Conservation (phyloP, 2,888 invertebrate species). For the Aspidapion aeneum region DNA sequence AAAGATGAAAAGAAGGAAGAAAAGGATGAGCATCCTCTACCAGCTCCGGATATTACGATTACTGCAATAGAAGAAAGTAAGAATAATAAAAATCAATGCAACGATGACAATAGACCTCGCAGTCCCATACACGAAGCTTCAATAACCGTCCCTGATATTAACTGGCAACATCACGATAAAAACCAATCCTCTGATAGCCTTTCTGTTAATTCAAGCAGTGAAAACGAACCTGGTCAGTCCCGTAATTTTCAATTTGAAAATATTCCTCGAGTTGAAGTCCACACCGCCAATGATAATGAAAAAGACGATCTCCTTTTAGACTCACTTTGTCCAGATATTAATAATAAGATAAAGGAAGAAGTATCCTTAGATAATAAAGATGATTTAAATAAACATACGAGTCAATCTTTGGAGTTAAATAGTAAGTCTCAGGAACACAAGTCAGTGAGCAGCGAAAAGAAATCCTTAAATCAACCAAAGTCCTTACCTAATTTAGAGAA, state of each 20-base stretch:
- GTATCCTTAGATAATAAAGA: not conserved
- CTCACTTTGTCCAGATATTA: constrained; percentile 31
- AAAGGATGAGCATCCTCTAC: constrained; percentile 7
- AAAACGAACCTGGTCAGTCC: constrained; percentile 34
- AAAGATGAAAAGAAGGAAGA: constrained; percentile 5
- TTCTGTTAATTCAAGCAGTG: constrained; percentile 43
- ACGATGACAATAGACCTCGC: constrained; percentile 51
- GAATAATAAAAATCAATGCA: constrained; percentile 32
- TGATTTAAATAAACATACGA: not conserved
- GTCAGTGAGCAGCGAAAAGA: constrained; percentile 44
- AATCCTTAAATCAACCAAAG: constrained; percentile 47
- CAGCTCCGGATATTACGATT: constrained; percentile 26
- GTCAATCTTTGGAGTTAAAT: not conserved
- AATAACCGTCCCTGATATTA: constrained; percentile 61
- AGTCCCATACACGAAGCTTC: constrained; percentile 64
- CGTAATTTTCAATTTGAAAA: constrained; percentile 31
- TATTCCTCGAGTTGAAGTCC: constrained; percentile 35
- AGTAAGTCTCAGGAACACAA: constrained; percentile 30
- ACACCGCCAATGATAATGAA: constrained; percentile 48
- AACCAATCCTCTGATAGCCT: constrained; percentile 57
- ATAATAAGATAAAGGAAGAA: constrained; percentile 1
- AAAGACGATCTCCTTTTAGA: constrained; percentile 40
- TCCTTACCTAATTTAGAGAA: constrained; percentile 39
- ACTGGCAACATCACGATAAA: constrained; percentile 51
- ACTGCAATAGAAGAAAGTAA: constrained; percentile 19